These are phyloP conservation scores for Ctena decussata DNA, from an alignment of 2,888 invertebrate species.

Conservation along the genomic window DNA sequence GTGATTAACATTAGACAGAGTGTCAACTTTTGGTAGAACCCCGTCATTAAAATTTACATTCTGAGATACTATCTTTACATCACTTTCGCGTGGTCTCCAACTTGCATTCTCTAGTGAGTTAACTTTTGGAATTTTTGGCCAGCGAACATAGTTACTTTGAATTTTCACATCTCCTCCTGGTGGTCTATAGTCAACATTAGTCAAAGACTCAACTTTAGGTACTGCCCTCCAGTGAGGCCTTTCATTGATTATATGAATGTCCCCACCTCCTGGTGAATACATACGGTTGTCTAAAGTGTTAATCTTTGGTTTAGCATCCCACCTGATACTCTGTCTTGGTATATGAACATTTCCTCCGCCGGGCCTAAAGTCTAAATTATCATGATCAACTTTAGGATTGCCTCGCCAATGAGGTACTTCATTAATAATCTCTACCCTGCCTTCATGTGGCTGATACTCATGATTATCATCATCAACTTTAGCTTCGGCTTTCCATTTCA, in stretches of 20 bases:
- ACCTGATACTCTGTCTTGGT: conserved; percentile 57
- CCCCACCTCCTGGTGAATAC: conserved; percentile 91
- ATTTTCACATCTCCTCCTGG: conserved; percentile 61
- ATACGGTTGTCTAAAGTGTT: conserved; percentile 95
- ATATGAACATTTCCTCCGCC: conserved; percentile 75
- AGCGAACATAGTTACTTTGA: conserved; percentile 44
- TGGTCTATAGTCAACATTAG: conserved; percentile 72
- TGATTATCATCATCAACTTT: conserved; percentile 76
- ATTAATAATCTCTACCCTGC: conserved; percentile 66
- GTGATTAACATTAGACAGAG: conserved; percentile 73
- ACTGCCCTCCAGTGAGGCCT: conserved; percentile 55
- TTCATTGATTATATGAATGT: conserved; percentile 66
- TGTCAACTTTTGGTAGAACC: conserved; percentile 69
- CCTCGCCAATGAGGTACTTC: conserved; percentile 58
- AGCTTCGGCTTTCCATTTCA: conserved; percentile 65
- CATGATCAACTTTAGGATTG: conserved; percentile 76
- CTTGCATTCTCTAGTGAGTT: conserved; percentile 88
- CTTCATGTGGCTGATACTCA: conserved; percentile 92
- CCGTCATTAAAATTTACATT: conserved; percentile 55
- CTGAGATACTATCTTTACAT: conserved; percentile 47
- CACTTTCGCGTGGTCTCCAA: conserved; percentile 90
- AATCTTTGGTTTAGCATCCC: conserved; percentile 75
- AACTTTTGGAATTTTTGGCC: conserved; percentile 63
- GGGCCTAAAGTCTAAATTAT: conserved; percentile 73
- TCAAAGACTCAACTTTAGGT: conserved; percentile 75